phyloP scores from a whole-genome alignment of 2,888 invertebrate genomes.

The Dryobota labecula region DNA sequence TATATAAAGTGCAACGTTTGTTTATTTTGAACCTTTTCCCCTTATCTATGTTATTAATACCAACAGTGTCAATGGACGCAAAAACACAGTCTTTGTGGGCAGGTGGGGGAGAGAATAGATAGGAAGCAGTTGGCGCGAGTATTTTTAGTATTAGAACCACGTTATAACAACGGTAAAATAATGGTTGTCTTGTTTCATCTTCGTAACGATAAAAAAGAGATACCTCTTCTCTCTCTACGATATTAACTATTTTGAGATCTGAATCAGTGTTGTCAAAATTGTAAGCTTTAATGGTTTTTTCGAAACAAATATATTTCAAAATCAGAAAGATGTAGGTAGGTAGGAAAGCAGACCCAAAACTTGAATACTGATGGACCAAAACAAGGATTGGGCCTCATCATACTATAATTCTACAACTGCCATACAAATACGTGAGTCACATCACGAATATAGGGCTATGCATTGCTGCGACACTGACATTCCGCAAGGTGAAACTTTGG shows the following conservation, averaged over 20 bases:
- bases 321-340: neutral
- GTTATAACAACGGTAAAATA: conserved; percentile 34
- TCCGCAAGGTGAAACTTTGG: conserved; percentile 49
- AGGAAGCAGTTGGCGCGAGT: conserved; percentile 37
- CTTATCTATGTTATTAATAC: conserved; percentile 26
- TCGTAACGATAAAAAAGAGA: neutral
- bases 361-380: neutral
- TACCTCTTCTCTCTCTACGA: neutral
- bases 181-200: conserved; percentile 11
- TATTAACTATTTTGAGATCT: neutral
- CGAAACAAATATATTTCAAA: neutral
- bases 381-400: neutral
- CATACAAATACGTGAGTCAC: conserved; percentile 25
- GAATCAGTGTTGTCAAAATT: neutral
- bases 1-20: conserved; percentile 1
- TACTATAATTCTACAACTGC: neutral
- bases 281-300: neutral
- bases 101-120: conserved; percentile 41
- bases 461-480: conserved; percentile 44
- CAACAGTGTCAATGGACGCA: conserved; percentile 16
- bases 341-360: neutral
- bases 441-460: conserved; percentile 15
- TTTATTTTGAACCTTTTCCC: neutral
- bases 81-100: conserved; percentile 19
- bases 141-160: conserved; percentile 43